These are phyloP conservation scores for Edolisoma coerulescens DNA, from an alignment of 2,113 vertebrate species.

Conservation along the genomic window DNA sequence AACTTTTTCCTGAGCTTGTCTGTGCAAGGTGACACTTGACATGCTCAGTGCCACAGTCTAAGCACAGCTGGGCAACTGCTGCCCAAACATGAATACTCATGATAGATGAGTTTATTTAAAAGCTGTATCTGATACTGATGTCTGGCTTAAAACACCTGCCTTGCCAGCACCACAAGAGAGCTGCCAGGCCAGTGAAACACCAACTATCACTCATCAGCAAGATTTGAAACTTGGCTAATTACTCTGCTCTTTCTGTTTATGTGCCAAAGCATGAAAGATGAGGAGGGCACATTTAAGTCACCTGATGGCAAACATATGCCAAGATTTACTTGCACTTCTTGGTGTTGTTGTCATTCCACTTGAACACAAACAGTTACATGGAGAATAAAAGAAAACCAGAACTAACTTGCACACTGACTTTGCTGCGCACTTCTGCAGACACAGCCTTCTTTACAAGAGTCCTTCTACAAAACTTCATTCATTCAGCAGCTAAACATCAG, in stretches of 20 bases:
- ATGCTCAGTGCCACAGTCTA: background rate
- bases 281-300: background rate
- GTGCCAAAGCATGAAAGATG: background rate
- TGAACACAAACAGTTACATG: background rate
- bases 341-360: background rate
- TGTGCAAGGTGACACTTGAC: background rate
- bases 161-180: background rate
- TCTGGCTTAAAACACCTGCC: constrained; percentile 17
- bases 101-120: constrained; percentile 47
- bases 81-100: background rate
- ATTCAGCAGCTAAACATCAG: background rate
- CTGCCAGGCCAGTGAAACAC: background rate
- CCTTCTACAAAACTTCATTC: background rate
- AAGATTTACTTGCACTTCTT: background rate
- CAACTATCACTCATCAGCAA: background rate
- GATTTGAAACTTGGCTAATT: background rate
- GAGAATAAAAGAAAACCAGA: background rate
- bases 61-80: background rate
- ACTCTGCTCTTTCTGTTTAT: background rate
- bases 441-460: background rate
- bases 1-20: background rate
- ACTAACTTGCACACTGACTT: background rate
- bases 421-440: background rate
- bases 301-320: background rate
- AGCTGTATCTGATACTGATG: background rate